Base-by-base conservation (phyloP, 2,113 vertebrate genomes). In the Coturnix japonica region DNA sequence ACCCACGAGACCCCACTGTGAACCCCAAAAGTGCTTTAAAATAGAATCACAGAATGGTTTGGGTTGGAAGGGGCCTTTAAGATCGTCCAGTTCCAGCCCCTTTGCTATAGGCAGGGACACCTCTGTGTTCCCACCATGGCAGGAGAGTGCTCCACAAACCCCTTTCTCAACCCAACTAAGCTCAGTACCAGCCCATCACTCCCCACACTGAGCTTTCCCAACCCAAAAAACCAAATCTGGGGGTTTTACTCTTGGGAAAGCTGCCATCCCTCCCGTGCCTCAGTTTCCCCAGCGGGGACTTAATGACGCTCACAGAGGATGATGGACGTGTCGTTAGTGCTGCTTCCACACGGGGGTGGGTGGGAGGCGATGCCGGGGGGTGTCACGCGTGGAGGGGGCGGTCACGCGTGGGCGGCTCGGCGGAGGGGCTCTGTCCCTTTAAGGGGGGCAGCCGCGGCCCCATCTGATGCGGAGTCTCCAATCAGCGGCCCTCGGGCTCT, bases 391-490 rank as follows among this genome's bases (percentile, higher is more conserved):
- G 25, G 84, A 33, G 44, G 67, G 79, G 12, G 75, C 7, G 73
- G 73, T 19, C 18, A 30, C 7, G 77, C 14, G 64, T 20, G 65
- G 39, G 30, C 23, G 20, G 21, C 11, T 44, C 6, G 51, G 44
- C 37, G 72, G 81, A 54, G 21, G 87, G 94, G 43, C 54, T 96
- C 97, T 98, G 98, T 97, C 98, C 95, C 98, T 99, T 99, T 98
- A 98, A 99, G 97, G 91, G 91, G 97, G 96, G 97, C 98, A 96
- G 98, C 97, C 98, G 97, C 97, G 98, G 97, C 97, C 95, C 98
- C 99, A 98, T 97, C 97, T 99, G 98, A 98, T 98, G 98, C 97
- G 97, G 73, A 94, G 97, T 98, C 98, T 98, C 98, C 98, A 98
- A 98, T 98, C 98, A 98, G 98, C 98, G 89, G 96, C 95, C 94